phyloP scores from a whole-genome alignment of 2,888 invertebrate genomes.

The Leptothorax acervorum region DNA sequence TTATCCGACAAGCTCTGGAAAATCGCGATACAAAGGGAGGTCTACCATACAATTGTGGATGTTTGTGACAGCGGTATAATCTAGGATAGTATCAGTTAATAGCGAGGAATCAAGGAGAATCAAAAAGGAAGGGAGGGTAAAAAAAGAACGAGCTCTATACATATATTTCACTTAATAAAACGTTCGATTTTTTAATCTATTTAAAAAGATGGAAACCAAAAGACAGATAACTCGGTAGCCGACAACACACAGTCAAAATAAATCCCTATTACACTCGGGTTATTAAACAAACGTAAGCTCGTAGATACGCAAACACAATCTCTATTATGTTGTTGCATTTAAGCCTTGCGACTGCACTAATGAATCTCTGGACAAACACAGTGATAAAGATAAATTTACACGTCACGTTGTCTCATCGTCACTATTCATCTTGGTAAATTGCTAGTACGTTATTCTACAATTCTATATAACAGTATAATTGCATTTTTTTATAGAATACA shows the following conservation, averaged over 20 bases:
- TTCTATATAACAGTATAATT: not conserved
- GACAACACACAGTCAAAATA: slow-evolving; percentile 2
- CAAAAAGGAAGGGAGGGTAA: not conserved
- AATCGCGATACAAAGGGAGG: slow-evolving; percentile 37
- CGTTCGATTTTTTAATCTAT: slow-evolving; percentile 12
- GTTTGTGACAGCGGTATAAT: slow-evolving; percentile 1
- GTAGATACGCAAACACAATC: slow-evolving; percentile 7
- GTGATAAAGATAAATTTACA: slow-evolving; percentile 5
- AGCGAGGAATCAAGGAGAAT: not conserved
- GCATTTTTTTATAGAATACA: not conserved
- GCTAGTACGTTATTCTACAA: not conserved
- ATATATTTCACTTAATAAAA: not conserved
- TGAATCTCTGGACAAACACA: slow-evolving; percentile 5
- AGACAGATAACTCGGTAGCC: not conserved
- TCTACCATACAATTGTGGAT: not conserved
- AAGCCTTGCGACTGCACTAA: not conserved
- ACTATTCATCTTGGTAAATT: not conserved
- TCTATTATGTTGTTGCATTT: not conserved
- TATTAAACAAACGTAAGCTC: slow-evolving; percentile 14
- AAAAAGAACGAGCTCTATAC: not conserved
- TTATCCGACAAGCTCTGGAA: slow-evolving; percentile 32
- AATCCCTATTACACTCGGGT: not conserved
- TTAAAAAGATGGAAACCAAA: not conserved
- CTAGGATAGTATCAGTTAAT: slow-evolving; percentile 27
- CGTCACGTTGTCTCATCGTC: not conserved